phyloP scores from a whole-genome alignment of 2,797 vertebrate genomes.

The Sphaeramia orbicularis region DNA sequence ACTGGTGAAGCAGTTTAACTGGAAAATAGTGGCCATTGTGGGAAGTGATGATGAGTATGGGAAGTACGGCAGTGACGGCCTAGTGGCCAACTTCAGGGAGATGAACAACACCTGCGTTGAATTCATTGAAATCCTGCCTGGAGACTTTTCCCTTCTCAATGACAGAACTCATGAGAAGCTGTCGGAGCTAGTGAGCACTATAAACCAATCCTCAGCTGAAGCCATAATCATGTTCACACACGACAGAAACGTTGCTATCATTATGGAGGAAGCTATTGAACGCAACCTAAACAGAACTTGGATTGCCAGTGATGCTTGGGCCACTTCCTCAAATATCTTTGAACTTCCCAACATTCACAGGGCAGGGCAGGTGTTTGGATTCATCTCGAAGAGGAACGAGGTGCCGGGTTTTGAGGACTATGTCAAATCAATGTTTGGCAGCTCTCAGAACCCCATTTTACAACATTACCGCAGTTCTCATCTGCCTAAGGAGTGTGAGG shows the following conservation, averaged over 20 bases:
- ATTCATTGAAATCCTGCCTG: slow-evolving; percentile 49
- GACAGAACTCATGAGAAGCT: accelerated
- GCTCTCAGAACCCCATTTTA: slow-evolving; percentile 13
- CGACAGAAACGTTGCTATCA: slow-evolving; percentile 22
- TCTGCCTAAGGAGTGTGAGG: not conserved
- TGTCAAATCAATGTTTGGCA: slow-evolving; percentile 34
- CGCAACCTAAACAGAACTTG: slow-evolving; percentile 59
- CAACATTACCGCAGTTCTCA: not conserved
- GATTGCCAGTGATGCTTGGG: slow-evolving; percentile 76
- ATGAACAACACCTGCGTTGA: slow-evolving; percentile 44
- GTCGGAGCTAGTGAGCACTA: accelerated
- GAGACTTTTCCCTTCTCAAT: slow-evolving; percentile 13
- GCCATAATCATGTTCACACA: slow-evolving; percentile 74
- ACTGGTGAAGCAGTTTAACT: slow-evolving; percentile 54
- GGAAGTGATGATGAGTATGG: slow-evolving; percentile 72
- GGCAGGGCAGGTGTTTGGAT: slow-evolving; percentile 65
- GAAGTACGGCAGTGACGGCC: slow-evolving; percentile 56
- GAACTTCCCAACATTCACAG: not conserved
- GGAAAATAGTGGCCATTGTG: slow-evolving; percentile 63
- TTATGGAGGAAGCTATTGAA: slow-evolving; percentile 46
- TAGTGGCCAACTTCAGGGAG: not conserved
- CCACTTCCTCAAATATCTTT: slow-evolving; percentile 34
- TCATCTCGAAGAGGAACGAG: slow-evolving; percentile 45
- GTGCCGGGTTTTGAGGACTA: slow-evolving; percentile 67
- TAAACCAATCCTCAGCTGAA: slow-evolving; percentile 53